A percentile compares a stretch with the other conserved stretches of the same genome.
These are phyloP conservation scores for Lydus trimaculatus DNA, from an alignment of 2,888 invertebrate genomes.

Conservation along the genomic window DNA sequence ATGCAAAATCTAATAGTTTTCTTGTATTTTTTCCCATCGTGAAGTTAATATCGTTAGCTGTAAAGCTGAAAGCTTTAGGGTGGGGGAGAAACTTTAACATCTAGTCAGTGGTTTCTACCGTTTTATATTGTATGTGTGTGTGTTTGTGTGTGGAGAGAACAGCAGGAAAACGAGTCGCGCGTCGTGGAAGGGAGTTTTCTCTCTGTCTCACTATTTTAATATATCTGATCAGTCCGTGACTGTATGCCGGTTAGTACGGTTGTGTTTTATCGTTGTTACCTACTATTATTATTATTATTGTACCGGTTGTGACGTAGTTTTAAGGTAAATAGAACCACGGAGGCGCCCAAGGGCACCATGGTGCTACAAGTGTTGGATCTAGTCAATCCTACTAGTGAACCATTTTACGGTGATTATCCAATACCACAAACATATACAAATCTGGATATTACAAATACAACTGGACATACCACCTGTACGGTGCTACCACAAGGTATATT, in stretches of 20 bases:
- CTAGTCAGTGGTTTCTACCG: slow-evolving; percentile 13
- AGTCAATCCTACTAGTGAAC: slow-evolving; percentile 69
- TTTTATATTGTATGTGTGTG: not conserved
- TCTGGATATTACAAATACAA: slow-evolving; percentile 58
- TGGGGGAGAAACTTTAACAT: slow-evolving; percentile 7
- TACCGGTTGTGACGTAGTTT: slow-evolving; percentile 52
- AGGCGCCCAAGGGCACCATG: slow-evolving; percentile 70
- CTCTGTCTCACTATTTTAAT: not conserved
- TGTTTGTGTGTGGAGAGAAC: not conserved
- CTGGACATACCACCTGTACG: slow-evolving; percentile 59
- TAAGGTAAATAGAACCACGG: slow-evolving; percentile 52
- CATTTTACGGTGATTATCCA: slow-evolving; percentile 74
- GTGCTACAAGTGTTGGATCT: slow-evolving; percentile 77
- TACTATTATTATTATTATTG: slow-evolving; percentile 34
- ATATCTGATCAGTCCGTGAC: slow-evolving; percentile 25
- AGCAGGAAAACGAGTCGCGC: slow-evolving; percentile 8
- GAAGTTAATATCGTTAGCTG: slow-evolving; percentile 14
- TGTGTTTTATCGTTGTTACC: not conserved
- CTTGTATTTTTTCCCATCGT: slow-evolving; percentile 13
- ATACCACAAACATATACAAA: slow-evolving; percentile 56
- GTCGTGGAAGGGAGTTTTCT: slow-evolving; percentile 19
- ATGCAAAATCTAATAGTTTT: not conserved
- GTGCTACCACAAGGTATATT: slow-evolving; percentile 56
- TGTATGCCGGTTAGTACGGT: slow-evolving; percentile 29
- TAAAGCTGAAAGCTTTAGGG: slow-evolving; percentile 10